Conservation (phyloP, 2,113 vertebrate genomes). For the Pangasianodon gigas region DNA sequence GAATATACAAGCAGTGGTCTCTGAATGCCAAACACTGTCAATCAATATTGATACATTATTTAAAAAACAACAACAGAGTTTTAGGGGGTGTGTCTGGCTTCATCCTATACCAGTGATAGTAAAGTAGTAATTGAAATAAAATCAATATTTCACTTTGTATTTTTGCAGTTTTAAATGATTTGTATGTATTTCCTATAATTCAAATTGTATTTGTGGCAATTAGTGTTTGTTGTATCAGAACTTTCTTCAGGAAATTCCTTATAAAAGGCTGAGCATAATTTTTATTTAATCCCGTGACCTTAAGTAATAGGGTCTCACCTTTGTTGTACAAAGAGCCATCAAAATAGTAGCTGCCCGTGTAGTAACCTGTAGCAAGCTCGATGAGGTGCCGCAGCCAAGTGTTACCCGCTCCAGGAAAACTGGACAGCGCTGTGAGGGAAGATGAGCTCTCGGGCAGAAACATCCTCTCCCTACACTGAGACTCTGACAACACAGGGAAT, state of each 20-base stretch:
- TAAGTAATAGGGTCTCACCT: constrained; percentile 70
- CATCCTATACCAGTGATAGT: not conserved
- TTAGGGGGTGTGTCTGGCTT: not conserved
- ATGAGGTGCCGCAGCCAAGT: constrained; percentile 95
- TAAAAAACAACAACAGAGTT: too few species aligned
- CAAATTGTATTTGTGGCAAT: not conserved
- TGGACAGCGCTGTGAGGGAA: constrained; percentile 87
- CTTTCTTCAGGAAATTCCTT: not conserved
- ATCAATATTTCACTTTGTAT: too few species aligned
- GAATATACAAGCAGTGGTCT: not conserved
- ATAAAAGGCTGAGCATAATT: not conserved
- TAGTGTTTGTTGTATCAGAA: not conserved
- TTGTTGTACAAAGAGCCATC: constrained; percentile 94
- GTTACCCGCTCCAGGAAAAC: constrained; percentile 95
- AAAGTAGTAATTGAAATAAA: too few species aligned
- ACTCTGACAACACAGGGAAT: constrained; percentile 73
- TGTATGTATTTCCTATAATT: too few species aligned
- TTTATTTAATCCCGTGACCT: not conserved
- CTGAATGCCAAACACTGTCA: not conserved
- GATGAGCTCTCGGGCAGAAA: constrained; percentile 87
- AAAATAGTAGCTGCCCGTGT: constrained; percentile 97
- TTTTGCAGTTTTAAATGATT: not conserved
- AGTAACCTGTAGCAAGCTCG: constrained; percentile 91
- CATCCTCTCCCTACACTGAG: constrained; percentile 87
- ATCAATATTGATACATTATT: not conserved